Evolutionary conservation across 2,113 vertebrate genomes (phyloP), one percentile per base, ranked within the genome.

Genomic region (Myotis lucifugus): DNA sequence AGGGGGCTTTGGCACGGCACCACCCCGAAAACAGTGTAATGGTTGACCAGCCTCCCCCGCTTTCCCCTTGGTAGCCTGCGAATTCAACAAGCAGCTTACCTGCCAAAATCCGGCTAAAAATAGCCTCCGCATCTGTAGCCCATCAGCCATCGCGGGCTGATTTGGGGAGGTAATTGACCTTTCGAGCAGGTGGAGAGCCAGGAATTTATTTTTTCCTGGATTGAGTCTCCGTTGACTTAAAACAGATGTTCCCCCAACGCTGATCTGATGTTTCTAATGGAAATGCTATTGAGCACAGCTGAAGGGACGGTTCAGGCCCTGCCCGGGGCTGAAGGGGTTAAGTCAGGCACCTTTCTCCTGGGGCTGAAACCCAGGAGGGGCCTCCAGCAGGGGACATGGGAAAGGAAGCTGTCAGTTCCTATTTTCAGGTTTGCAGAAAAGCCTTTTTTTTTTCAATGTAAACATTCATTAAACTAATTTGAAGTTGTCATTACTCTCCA

Each of bases 401-500:
- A 98, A 93, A 98, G 92, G 97, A 98, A 98, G 98, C 98, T 98
- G 98, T 98, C 98, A 98, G 97, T 98, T 98, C 74, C 91, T 93
- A 97, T 98, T 98, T 98, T 98, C 98, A 98, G 98, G 98, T 98
- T 98, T 98, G 98, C 85, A 98, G 98, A 98, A 99, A 98, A 98
- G 98, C 96, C 96, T 97, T 98, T 98, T 94, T 76, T 98, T 98
- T 98, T 94, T 2, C 81, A 98, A 98, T 98, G 98, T 99, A 99
- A 99, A 99, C 99, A 99, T 99, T 99, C 98, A 99, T 99, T 99
- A 99, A 98, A 99, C 99, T 98, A 99, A 99, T 99, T 99, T 99
- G 98, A 99, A 98, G 98, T 98, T 99, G 98, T 99, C 98, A 98
- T 99, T 99, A 98, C 98, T 98, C 98, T 97, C 98, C 98, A 98